These are phyloP conservation scores for Rhizomys pruinosus DNA, from an alignment of 2,113 vertebrate species.

Conservation along the genomic window DNA sequence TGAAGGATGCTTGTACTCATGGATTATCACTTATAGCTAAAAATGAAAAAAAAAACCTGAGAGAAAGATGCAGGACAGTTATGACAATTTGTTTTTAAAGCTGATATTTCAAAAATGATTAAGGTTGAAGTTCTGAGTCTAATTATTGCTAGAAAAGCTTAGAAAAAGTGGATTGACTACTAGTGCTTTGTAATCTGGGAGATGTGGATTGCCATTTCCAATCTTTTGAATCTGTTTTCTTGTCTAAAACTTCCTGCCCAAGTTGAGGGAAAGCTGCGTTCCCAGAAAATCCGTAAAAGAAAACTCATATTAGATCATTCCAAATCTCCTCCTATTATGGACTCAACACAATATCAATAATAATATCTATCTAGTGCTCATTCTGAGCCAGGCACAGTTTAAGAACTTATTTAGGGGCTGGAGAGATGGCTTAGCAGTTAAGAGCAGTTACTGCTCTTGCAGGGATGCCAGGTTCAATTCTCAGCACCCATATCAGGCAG, in stretches of 20 bases:
- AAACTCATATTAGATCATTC: background rate
- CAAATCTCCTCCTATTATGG: background rate
- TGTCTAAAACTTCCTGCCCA: background rate
- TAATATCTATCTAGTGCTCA: conserved; percentile 6
- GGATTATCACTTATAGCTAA: too few relatives aligned
- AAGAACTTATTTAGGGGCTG: background rate
- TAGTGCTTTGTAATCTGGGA: background rate
- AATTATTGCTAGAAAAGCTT: background rate
- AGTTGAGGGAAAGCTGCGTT: conserved; percentile 1
- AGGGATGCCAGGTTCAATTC: too few relatives aligned
- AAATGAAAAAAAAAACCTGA: too few relatives aligned
- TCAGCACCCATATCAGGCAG: too few relatives aligned
- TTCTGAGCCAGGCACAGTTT: background rate
- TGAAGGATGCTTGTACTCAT: too few relatives aligned
- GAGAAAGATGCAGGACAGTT: too few relatives aligned
- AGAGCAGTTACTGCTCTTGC: too few relatives aligned
- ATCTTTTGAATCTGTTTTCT: background rate
- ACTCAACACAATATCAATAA: background rate
- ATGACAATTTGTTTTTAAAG: background rate
- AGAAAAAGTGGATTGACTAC: background rate
- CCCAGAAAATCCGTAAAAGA: background rate
- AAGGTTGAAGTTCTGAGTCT: background rate
- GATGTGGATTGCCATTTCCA: background rate
- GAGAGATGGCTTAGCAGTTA: too few relatives aligned
- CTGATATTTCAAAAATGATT: background rate